phyloP scores from a whole-genome alignment of 2,797 vertebrate genomes.

The Characodon lateralis region DNA sequence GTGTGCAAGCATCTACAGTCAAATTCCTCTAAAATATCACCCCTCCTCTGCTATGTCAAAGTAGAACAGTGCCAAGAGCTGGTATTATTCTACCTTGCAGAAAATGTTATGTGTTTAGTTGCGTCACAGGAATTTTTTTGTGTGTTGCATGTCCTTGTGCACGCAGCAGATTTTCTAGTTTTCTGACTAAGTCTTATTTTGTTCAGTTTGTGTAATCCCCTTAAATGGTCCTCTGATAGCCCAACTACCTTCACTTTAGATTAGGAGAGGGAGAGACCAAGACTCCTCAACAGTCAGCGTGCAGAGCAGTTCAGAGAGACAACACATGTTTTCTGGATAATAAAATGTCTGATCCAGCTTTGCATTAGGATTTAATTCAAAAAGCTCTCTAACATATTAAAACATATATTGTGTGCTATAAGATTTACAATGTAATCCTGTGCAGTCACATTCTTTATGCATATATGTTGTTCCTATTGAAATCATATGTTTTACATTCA shows the following conservation, averaged over 20 bases:
- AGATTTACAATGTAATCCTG: conserved; percentile 16
- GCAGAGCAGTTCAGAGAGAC: conserved; percentile 22
- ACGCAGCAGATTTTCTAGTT: conserved; percentile 28
- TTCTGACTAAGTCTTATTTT: conserved; percentile 74
- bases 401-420: conserved; percentile 20
- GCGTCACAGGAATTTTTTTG: background rate
- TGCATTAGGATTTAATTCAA: conserved; percentile 10
- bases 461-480: background rate
- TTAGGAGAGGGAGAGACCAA: conserved; percentile 79
- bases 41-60: background rate
- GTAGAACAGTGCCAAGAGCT: background rate
- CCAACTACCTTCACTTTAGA: conserved; percentile 81
- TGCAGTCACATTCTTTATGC: background rate
- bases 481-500: conserved; percentile 27
- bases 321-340: conserved; percentile 20
- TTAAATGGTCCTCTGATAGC: conserved; percentile 80
- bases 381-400: conserved; percentile 14
- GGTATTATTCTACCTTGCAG: background rate
- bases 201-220: conserved; percentile 81
- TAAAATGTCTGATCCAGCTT: conserved; percentile 12
- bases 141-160: conserved; percentile 5
- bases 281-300: conserved; percentile 28
- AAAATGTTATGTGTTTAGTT: background rate
- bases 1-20: background rate
- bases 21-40: background rate